phyloP scores from a whole-genome alignment of 2,888 invertebrate genomes.

The Xestia ashworthii region DNA sequence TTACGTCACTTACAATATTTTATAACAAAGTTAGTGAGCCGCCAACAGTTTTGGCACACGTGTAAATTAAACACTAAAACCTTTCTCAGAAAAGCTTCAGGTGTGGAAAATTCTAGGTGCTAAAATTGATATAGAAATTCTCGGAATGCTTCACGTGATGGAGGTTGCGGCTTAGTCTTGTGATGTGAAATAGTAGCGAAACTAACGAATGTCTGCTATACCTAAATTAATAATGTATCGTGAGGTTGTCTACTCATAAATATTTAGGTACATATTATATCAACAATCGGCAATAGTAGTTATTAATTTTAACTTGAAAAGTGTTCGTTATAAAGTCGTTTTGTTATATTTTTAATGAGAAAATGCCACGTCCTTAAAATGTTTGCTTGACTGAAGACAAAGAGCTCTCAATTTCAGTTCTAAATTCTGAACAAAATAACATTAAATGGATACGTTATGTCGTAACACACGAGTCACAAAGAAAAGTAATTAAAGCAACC shows the following conservation, averaged over 20 bases:
- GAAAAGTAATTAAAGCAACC: constrained; percentile 51
- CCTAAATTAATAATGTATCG: not conserved
- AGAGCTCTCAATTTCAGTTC: constrained; percentile 10
- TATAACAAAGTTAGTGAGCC: constrained; percentile 41
- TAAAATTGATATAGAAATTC: constrained; percentile 22
- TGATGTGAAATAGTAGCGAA: not conserved
- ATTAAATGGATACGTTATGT: constrained; percentile 7
- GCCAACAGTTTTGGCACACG: constrained; percentile 34
- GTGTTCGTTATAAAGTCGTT: not conserved
- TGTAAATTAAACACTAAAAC: constrained; percentile 40
- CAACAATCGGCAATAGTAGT: not conserved
- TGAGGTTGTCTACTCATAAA: not conserved
- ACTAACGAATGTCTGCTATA: not conserved
- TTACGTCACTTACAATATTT: constrained; percentile 30
- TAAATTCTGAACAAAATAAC: constrained; percentile 22
- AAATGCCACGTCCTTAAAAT: not conserved
- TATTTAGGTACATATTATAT: not conserved
- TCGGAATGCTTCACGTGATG: not conserved
- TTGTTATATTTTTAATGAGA: not conserved
- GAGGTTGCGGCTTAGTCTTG: not conserved
- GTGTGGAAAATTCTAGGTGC: constrained; percentile 11
- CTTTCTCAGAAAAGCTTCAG: constrained; percentile 18
- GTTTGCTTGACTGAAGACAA: constrained; percentile 4
- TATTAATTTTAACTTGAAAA: too few species aligned
- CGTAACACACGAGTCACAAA: constrained; percentile 11